Evolutionary conservation across 2,888 invertebrate species (phyloP).

Genomic region (Pseudococcus longispinus): DNA sequence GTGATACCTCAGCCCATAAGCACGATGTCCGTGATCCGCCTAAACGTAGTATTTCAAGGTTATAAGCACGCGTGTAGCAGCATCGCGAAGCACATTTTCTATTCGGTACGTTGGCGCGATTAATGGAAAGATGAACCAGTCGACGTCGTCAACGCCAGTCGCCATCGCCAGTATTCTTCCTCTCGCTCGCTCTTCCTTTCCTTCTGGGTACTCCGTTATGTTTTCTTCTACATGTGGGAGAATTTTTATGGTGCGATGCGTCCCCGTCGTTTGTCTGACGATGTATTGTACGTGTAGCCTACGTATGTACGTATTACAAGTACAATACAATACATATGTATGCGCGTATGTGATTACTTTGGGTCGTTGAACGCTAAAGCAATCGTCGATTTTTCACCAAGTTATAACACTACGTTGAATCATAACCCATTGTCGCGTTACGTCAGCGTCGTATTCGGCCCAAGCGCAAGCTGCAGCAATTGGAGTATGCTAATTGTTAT

Average conservation of each 20-base stretch:
- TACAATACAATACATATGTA: background rate
- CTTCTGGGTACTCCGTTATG: background rate
- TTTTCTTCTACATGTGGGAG: slow-evolving; percentile 11
- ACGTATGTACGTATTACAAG: background rate
- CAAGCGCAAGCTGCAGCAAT: too few species aligned
- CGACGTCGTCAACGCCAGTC: background rate
- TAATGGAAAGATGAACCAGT: background rate
- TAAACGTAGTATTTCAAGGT: slow-evolving; percentile 19
- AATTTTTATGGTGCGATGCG: background rate
- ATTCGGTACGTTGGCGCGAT: slow-evolving; percentile 2
- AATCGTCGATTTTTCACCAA: background rate
- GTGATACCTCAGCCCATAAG: slow-evolving; percentile 2
- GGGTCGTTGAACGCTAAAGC: slow-evolving; percentile 15
- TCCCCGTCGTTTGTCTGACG: background rate
- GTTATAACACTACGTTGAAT: background rate
- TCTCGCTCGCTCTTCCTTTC: background rate
- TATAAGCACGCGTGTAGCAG: background rate
- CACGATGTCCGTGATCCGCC: slow-evolving; percentile 30
- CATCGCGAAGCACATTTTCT: background rate
- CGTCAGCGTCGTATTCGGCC: too few species aligned
- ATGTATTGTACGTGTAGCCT: background rate
- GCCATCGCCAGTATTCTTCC: background rate
- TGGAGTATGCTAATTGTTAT: background rate
- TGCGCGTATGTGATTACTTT: background rate
- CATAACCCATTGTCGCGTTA: background rate